Percentiles rank a stretch among this genome's conserved stretches.
Conservation (phyloP, 2,113 vertebrate genomes). For the Suricata suricatta region DNA sequence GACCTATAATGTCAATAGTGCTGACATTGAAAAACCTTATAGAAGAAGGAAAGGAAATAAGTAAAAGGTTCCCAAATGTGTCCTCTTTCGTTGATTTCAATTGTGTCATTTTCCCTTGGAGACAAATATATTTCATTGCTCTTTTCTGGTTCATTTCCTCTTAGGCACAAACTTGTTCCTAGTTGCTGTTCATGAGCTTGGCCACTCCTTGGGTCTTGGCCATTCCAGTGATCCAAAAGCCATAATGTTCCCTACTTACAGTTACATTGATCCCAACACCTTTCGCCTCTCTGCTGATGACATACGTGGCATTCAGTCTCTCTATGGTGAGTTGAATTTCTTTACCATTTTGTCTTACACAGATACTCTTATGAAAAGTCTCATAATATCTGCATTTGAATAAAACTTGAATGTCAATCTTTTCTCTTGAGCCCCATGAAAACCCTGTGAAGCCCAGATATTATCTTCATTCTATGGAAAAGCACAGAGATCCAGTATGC, state of each 20-base stretch:
- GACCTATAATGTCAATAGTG: not conserved
- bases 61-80: not conserved
- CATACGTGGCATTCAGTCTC: slow-evolving; percentile 84
- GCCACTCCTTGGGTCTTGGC: slow-evolving; percentile 89
- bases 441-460: not conserved
- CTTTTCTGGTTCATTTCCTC: not conserved
- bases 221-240: slow-evolving; percentile 84
- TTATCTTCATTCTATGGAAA: not conserved
- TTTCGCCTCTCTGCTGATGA: slow-evolving; percentile 87
- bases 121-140: not conserved
- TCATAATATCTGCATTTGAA: not conserved
- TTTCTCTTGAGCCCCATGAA: not conserved
- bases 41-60: not conserved
- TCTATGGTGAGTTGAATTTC: slow-evolving; percentile 86
- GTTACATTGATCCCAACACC: slow-evolving; percentile 73
- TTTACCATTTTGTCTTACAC: not conserved
- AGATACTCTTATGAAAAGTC: not conserved
- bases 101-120: not conserved
- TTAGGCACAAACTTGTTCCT: slow-evolving; percentile 87
- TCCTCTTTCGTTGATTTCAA: not conserved
- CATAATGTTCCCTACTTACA: slow-evolving; percentile 88
- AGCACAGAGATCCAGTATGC: not conserved
- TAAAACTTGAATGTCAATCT: not conserved
- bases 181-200: slow-evolving; percentile 90
- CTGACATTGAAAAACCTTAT: not conserved